phyloP scores from a whole-genome alignment of 2,797 vertebrate species.

The Gambelia wislizenii region DNA sequence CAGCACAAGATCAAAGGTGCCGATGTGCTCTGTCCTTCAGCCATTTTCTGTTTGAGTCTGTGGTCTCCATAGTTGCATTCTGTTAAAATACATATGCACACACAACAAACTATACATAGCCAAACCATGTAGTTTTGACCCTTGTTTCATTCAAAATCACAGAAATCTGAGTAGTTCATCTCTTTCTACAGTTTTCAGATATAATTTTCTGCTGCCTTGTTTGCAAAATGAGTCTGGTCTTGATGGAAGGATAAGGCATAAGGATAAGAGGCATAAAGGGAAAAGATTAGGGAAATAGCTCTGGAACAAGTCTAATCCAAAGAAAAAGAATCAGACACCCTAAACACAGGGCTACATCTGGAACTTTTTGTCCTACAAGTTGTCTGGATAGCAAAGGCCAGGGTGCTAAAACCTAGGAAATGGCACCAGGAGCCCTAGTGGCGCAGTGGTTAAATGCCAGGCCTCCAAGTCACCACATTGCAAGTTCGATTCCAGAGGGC shows the following conservation, averaged over 20 bases:
- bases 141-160: neutral
- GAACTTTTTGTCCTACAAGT: neutral
- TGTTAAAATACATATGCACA: neutral
- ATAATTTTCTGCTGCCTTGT: neutral
- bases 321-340: neutral
- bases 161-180: neutral
- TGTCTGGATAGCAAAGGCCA: neutral
- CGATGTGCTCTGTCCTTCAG: neutral
- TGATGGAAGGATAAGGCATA: neutral
- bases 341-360: neutral
- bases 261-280: neutral
- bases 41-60: neutral
- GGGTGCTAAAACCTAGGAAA: neutral
- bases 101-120: neutral
- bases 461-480: no score
- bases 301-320: neutral
- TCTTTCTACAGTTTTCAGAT: no score
- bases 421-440: no score
- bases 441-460: no score
- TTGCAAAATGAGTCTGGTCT: neutral
- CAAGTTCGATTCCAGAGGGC: no score
- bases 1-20: constrained; percentile 1
- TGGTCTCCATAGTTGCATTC: neutral
- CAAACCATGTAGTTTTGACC: neutral
- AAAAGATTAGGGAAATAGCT: neutral